Base-by-base conservation (phyloP, 1,140 invertebrate genomes). In the Vanessa tameamea region DNA sequence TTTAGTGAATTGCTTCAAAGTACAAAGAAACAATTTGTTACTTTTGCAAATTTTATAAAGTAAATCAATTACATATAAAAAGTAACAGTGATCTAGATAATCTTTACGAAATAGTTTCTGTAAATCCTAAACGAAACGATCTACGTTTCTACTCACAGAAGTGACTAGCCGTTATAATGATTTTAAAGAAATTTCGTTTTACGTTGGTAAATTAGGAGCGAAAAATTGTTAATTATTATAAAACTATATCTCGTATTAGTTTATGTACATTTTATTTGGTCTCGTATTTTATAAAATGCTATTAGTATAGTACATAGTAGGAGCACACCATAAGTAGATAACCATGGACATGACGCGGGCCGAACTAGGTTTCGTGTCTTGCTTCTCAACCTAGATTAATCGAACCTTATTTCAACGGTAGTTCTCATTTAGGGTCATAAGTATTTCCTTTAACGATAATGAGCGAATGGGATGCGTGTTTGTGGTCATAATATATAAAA, bases 1-100 rank as follows among this genome's bases (percentile, higher is more conserved):
- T 93, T 93, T 93, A 93, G 93, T 92, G 89, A 93, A 93, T 93
- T 92, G 93, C 93, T 93, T 93, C 84, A 93, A 93, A 93, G 93
- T 93, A 93, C 93, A 93, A 93, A 93, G 87, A 91, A 92, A 92
- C 85, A 84, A 90, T 93, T 93, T 93, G 92, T 93, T 93, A 93
- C 92, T 93, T 93, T 93, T 93, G 89, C 89, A 93, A 93, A 93
- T 93, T 93, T 93, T 93, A 93, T 93, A 85, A 92, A 89, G 75
- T 86, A 91, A 92, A 90, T 85, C 80, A 86, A 90, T 88, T 89
- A 90, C 87, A 88, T 91, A 91, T 88, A 86, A 90, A 89, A 85
- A 80, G 73, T 86, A 85, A 84, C 81, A 81, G 73, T 81, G 81
- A 88, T 79, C 81, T 92, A 92, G 89, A 83, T 89, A 90, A 90